phyloP scores from a whole-genome alignment of 2,797 vertebrate genomes.

The Chromobotia macracanthus region DNA sequence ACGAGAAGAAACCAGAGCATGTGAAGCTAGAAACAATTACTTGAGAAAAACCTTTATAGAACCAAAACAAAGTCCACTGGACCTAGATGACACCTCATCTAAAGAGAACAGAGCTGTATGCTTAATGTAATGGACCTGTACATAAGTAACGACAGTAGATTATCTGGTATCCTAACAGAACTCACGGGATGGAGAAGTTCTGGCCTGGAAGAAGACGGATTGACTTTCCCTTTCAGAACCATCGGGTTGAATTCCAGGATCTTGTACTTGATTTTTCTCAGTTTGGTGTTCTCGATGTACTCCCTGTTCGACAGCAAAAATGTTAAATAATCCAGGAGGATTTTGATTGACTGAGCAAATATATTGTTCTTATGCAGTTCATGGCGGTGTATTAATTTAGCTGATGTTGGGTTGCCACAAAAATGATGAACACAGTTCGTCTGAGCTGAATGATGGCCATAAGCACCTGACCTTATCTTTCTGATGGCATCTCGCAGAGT shows the following conservation, averaged over 20 bases:
- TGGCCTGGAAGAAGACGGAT: conserved; percentile 87
- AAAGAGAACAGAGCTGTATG: too few relatives aligned
- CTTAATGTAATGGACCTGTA: too few relatives aligned
- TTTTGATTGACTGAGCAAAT: background rate
- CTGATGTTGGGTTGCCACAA: too few relatives aligned
- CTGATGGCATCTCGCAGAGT: conserved; percentile 84
- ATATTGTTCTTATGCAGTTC: background rate
- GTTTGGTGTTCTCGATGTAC: conserved; percentile 89
- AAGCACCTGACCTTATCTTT: conserved; percentile 76
- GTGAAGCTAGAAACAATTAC: too few relatives aligned
- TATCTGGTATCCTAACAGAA: conserved; percentile 37
- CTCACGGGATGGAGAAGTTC: conserved; percentile 96
- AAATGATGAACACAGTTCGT: too few relatives aligned
- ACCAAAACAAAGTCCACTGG: too few relatives aligned
- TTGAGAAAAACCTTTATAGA: too few relatives aligned
- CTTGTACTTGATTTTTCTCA: conserved; percentile 88
- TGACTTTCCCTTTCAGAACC: conserved; percentile 90
- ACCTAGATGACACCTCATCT: too few relatives aligned
- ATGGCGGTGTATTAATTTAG: background rate
- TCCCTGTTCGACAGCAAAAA: conserved; percentile 71
- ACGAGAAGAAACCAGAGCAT: conserved; percentile 6
- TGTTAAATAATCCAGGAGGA: background rate
- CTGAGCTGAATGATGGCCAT: too few relatives aligned
- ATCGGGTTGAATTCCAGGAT: conserved; percentile 94
- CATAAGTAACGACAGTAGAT: background rate